These are phyloP conservation scores for Aspidiotus rigidus DNA, from an alignment of 2,888 invertebrate genomes.

Conservation along the genomic window DNA sequence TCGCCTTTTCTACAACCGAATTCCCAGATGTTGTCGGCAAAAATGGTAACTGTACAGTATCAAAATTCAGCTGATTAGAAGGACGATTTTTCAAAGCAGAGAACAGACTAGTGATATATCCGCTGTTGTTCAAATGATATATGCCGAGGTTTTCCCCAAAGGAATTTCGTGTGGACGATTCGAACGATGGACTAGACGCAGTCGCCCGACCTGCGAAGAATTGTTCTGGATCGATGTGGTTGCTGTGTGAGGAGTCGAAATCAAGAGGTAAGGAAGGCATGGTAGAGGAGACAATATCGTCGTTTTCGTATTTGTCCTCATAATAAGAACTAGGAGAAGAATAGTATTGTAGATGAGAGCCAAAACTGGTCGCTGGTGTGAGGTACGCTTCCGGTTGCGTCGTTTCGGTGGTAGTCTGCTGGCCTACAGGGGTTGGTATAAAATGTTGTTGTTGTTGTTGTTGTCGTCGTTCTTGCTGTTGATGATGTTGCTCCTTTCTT, in stretches of 20 bases:
- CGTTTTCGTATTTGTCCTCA: background rate
- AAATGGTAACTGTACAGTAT: slow-evolving; percentile 7
- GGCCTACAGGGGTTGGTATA: slow-evolving; percentile 15
- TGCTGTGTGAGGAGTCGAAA: background rate
- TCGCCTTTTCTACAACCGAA: background rate
- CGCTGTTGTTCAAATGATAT: slow-evolving; percentile 27
- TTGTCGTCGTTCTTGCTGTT: background rate
- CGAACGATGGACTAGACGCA: background rate
- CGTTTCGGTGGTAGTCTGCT: background rate
- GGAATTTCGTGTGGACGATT: background rate
- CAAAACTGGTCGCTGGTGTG: slow-evolving; percentile 7
- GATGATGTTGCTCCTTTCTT: background rate
- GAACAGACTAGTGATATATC: slow-evolving; percentile 23
- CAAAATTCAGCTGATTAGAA: background rate
- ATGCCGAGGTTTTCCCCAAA: slow-evolving; percentile 14
- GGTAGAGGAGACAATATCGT: background rate
- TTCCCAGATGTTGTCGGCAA: slow-evolving; percentile 12
- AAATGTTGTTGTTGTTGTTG: slow-evolving; percentile 14
- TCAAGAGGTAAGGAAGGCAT: background rate
- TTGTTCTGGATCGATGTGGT: slow-evolving; percentile 3
- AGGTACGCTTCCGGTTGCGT: background rate
- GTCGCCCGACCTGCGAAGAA: background rate
- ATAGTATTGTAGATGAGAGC: slow-evolving; percentile 4
- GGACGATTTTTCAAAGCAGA: slow-evolving; percentile 15
- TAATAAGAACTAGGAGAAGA: slow-evolving; percentile 8